Evolutionary conservation across 2,113 vertebrate species (phyloP), one percentile per base, ranked within the genome.

Genomic region (Antennarius striatus): DNA sequence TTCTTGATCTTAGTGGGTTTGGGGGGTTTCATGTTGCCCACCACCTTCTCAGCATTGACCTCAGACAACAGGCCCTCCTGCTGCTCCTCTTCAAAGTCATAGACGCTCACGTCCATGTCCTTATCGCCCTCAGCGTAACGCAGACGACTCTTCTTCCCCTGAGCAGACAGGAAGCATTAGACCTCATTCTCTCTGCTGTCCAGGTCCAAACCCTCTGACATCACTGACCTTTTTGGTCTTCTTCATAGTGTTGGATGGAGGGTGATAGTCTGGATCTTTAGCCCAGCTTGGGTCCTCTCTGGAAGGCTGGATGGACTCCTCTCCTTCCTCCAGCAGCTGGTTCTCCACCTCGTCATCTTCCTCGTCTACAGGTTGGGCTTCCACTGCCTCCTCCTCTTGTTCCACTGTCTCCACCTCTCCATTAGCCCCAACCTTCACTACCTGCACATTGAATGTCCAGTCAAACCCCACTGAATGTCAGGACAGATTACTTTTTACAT

Each of bases 1-100:
- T 99, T 99, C 90, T 99, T 99, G 80, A 99, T 99, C 93, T 99
- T 99, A 57, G 97, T 99, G 85, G 98, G 98, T 82, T 99, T 99
- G 9, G 97, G 97, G 17, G 96, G 98, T 70, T 99, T 99, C 96
- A 98, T 99, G 88, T 98, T 99, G 84, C 98, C 97, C 76, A 99
- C 97, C 79, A 99, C 98, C 82, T 99, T 99, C 89, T 99, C 98
- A 43, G 97, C 97, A 82, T 99, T 99, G 75, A 99, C 98, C 67
- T 99, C 98, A 0, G 96, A 98, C 45, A 99, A 89, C 7, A 98
- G 87, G 15, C 98, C 98, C 73, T 99, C 98, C 84, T 99, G 98
- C 62, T 99, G 98, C 67, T 99, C 98, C 83, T 99, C 98, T 83
- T 99, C 97, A 81, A 99, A 99, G 80, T 99, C 98, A 1, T 99